Percentiles rank a stretch among this genome's conserved stretches.
These are phyloP conservation scores for Chrysaora quinquecirrha DNA, from an alignment of 30 jellyfish, hydroid and myxozoan genomes.

Conservation along the genomic window DNA sequence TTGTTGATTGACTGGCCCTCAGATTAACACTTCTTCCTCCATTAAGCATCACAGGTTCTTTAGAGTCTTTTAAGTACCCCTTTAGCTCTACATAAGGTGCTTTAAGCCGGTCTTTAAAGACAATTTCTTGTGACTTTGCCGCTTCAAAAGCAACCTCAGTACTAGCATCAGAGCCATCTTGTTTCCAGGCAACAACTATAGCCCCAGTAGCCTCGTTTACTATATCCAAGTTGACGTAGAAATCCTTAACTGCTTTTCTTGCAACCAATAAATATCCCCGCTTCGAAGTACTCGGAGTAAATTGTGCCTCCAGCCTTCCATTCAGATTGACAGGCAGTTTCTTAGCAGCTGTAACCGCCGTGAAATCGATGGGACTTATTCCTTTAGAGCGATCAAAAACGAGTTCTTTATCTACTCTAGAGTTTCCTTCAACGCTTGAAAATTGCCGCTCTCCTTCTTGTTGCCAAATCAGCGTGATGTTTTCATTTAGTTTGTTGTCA, in stretches of 20 bases:
- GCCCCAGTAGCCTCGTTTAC: constrained; percentile 42
- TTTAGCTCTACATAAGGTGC: constrained; percentile 17
- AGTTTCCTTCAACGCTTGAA: not conserved
- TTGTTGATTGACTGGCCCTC: not conserved
- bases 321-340: constrained; percentile 52
- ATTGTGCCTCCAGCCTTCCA: constrained; percentile 16
- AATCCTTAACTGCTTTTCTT: constrained; percentile 39
- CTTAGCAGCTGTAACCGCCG: constrained; percentile 28
- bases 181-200: constrained; percentile 51
- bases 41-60: constrained; percentile 32
- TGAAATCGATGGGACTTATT: constrained; percentile 41
- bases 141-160: constrained; percentile 20
- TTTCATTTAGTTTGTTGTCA: constrained; percentile 8
- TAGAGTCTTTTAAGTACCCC: constrained; percentile 30
- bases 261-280: not conserved
- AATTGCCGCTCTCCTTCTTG: constrained; percentile 43
- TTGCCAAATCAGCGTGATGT: constrained; percentile 51
- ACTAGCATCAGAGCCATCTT: constrained; percentile 35
- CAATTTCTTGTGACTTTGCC: not conserved
- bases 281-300: constrained; percentile 28
- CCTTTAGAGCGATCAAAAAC: constrained; percentile 39
- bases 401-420: not conserved
- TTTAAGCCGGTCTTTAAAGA: constrained; percentile 23
- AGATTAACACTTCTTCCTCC: not conserved
- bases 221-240: constrained; percentile 1